Conservation (phyloP, 2,113 vertebrate species). For the Aleadryas rufinucha region DNA sequence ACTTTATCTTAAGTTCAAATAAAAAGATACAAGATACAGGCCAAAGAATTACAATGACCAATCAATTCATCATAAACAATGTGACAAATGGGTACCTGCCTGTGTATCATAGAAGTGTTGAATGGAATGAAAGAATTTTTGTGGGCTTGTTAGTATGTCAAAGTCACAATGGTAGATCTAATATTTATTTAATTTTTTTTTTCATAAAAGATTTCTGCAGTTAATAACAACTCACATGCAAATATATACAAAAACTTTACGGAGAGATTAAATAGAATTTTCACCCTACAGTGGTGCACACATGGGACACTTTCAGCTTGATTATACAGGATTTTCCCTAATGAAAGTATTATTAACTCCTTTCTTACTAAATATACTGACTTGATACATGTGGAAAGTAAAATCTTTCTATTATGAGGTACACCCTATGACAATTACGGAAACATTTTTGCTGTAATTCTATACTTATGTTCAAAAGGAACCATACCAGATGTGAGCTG, state of each 20-base stretch:
- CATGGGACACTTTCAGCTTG: neutral
- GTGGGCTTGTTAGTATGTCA: neutral
- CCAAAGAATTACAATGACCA: neutral
- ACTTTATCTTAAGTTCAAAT: neutral
- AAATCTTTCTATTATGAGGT: neutral
- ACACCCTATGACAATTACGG: neutral
- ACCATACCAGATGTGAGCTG: neutral
- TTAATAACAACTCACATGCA: neutral
- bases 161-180: neutral
- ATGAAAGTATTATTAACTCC: neutral
- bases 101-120: neutral
- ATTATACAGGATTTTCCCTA: neutral
- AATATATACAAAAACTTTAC: neutral
- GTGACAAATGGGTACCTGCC: neutral
- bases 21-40: neutral
- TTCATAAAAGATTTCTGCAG: neutral
- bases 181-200: neutral
- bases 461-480: neutral
- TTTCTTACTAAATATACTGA: neutral
- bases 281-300: neutral
- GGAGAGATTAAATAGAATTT: neutral
- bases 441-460: neutral
- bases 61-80: neutral
- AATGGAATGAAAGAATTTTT: neutral
- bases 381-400: neutral